These are phyloP conservation scores for Byasa hedistus DNA, from an alignment of 2,888 invertebrate species.

Conservation along the genomic window DNA sequence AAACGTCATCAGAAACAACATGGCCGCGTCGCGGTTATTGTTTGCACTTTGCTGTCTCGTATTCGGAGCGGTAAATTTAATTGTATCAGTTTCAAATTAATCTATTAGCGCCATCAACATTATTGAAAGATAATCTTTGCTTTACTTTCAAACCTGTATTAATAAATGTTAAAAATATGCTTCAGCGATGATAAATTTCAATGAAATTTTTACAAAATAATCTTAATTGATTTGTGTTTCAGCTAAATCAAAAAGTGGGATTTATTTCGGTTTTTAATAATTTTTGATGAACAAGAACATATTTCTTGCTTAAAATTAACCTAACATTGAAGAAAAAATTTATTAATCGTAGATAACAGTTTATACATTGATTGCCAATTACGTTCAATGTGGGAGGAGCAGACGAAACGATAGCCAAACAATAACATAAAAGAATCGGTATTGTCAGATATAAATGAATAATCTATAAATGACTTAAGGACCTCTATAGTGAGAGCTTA, in stretches of 20 bases:
- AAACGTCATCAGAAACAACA: constrained; percentile 65
- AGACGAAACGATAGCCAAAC: constrained; percentile 64
- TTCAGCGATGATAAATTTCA: no score
- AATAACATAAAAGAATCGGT: constrained; percentile 77
- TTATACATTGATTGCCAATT: constrained; percentile 62
- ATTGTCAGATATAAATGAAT: constrained; percentile 74
- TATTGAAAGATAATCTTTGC: not conserved
- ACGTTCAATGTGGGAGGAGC: constrained; percentile 60
- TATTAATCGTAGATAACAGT: constrained; percentile 39
- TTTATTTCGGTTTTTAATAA: no score
- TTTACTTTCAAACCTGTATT: not conserved
- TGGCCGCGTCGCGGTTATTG: constrained; percentile 64
- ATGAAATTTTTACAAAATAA: no score
- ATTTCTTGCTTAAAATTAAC: not conserved
- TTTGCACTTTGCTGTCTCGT: constrained; percentile 45
- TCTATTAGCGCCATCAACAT: constrained; percentile 5
- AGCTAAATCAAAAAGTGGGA: no score
- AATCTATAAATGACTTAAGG: constrained; percentile 77
- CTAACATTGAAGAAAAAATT: constrained; percentile 13
- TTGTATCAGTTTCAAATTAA: constrained; percentile 10
- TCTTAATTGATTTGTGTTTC: no score
- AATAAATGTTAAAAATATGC: no score
- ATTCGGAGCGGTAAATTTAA: constrained; percentile 21
- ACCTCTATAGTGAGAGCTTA: constrained; percentile 51
- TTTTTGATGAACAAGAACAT: not conserved